phyloP scores from a whole-genome alignment of 2,797 vertebrate species.

The Coranthus polyacanthus region DNA sequence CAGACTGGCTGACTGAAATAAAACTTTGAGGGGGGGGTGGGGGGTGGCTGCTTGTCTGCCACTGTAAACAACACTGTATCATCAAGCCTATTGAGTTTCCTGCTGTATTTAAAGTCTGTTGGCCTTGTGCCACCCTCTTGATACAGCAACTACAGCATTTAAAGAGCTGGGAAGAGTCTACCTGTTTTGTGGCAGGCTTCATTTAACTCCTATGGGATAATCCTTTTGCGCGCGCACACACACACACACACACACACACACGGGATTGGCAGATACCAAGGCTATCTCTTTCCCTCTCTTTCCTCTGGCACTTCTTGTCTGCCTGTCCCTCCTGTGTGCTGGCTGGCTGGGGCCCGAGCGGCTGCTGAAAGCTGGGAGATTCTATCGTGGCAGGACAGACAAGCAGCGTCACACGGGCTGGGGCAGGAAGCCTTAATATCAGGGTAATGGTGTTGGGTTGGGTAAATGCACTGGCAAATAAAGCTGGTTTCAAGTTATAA shows the following conservation, averaged over 20 bases:
- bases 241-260: conserved; percentile 48
- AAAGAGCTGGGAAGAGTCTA: conserved; percentile 78
- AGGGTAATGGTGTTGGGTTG: conserved; percentile 14
- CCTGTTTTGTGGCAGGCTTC: conserved; percentile 81
- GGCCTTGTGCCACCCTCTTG: conserved; percentile 68
- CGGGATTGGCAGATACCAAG: conserved; percentile 73
- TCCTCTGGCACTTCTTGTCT: conserved; percentile 73
- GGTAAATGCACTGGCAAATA: conserved; percentile 2
- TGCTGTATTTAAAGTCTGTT: conserved; percentile 72
- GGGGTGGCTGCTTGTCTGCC: conserved; percentile 65
- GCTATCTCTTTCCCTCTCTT: conserved; percentile 77
- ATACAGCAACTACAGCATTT: conserved; percentile 71
- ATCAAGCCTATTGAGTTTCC: conserved; percentile 84
- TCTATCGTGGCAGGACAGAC: conserved; percentile 64
- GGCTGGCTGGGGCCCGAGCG: conserved; percentile 71
- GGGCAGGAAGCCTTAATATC: conserved; percentile 37
- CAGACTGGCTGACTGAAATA: conserved; percentile 53
- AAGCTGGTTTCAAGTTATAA: neutral
- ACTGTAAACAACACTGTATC: conserved; percentile 80
- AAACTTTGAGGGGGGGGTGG: neutral
- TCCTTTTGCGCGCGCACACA: conserved; percentile 59
- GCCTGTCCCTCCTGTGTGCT: conserved; percentile 44
- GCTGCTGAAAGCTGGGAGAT: conserved; percentile 80
- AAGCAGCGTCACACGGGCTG: conserved; percentile 56
- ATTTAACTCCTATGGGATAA: conserved; percentile 87